These are phyloP conservation scores for Scopus umbretta DNA, from an alignment of 2,113 vertebrate species.

Conservation along the genomic window DNA sequence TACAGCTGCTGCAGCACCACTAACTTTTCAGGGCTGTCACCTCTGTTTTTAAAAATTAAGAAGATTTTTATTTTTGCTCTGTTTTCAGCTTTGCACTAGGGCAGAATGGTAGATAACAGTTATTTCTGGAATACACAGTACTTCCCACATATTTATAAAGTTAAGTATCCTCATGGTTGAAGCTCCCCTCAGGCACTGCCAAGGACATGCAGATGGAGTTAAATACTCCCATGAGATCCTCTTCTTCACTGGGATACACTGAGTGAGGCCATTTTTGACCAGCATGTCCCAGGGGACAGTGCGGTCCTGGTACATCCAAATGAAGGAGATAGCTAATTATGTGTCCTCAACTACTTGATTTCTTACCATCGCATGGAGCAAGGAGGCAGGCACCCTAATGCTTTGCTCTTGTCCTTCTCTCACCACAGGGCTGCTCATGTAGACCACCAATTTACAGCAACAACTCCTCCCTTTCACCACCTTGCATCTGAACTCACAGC, in stretches of 20 bases:
- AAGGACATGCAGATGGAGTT: background rate
- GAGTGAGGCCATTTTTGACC: background rate
- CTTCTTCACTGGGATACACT: background rate
- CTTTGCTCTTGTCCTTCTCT: background rate
- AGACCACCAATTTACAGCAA: background rate
- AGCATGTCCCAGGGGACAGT: background rate
- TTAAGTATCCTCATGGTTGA: background rate
- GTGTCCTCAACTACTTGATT: background rate
- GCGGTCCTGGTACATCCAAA: background rate
- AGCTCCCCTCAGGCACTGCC: conserved; percentile 14
- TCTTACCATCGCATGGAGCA: background rate
- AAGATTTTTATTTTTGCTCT: background rate
- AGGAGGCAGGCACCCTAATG: background rate
- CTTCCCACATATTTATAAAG: background rate
- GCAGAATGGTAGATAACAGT: background rate
- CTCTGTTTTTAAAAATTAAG: background rate
- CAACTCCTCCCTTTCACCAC: background rate
- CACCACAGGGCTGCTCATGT: background rate
- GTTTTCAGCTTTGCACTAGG: background rate
- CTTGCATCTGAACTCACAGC: background rate
- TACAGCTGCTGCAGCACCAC: background rate
- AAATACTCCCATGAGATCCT: background rate
- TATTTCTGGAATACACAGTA: background rate
- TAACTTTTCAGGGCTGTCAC: background rate
- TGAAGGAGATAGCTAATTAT: background rate